phyloP scores from a whole-genome alignment of 1,140 invertebrate species.

The Cotesia chilonis region DNA sequence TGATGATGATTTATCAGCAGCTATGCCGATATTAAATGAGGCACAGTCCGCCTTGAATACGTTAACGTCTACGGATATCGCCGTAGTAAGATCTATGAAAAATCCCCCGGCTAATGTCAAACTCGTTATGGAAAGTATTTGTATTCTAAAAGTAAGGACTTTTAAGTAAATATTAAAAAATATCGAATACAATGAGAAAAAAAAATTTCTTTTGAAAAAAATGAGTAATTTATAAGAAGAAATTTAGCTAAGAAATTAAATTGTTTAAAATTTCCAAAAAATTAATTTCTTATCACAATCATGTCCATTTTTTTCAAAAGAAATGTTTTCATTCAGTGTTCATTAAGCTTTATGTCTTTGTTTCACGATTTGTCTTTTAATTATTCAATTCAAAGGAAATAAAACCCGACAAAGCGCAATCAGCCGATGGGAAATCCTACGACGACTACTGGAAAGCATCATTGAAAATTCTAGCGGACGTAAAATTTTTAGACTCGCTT shows the following conservation, averaged over 20 bases:
- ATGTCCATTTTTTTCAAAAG: no score
- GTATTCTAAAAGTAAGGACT: conserved; percentile 82
- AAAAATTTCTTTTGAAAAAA: no score
- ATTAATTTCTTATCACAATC: no score
- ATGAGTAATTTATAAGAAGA: no score
- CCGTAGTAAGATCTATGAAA: conserved; percentile 97
- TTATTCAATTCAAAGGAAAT: conserved; percentile 68
- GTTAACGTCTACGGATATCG: conserved; percentile 90
- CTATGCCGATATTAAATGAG: conserved; percentile 90
- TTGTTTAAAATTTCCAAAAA: no score
- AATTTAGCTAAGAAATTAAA: no score
- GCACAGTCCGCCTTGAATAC: conserved; percentile 91
- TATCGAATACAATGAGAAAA: no score
- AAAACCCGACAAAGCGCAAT: conserved; percentile 82
- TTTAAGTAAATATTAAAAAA: no score
- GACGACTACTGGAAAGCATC: conserved; percentile 96
- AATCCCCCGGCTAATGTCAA: conserved; percentile 93
- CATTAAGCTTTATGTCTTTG: not conserved
- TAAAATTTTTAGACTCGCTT: conserved; percentile 86
- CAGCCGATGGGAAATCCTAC: conserved; percentile 75
- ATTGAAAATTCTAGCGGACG: conserved; percentile 88
- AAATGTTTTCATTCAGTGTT: not conserved
- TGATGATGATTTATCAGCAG: conserved; percentile 91
- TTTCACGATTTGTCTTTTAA: conserved; percentile 14
- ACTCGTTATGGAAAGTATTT: conserved; percentile 96